Base-by-base conservation (phyloP, 37 sponge, comb jelly and placozoan species). In the Lycopodina hypogea region DNA sequence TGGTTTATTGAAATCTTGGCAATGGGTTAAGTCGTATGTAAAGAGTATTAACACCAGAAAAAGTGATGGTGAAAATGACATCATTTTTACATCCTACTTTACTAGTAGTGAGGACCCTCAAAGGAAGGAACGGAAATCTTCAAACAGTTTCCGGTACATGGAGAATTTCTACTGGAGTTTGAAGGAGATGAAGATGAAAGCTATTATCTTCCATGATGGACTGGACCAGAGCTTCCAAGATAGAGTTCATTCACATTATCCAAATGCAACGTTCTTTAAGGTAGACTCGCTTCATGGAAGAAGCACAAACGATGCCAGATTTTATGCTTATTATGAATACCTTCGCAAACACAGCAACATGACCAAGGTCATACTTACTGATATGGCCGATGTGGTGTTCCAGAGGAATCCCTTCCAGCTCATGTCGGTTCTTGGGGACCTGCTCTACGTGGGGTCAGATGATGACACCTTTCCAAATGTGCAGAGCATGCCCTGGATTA, bases 271-370 rank as follows among this genome's bases (percentile, higher is more conserved):
- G 15, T 90, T 86, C 41, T 26, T 42, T 1, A 14, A 63, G 17
- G 79, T 90, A 2, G 56, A 72, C 30, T 78, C 88, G 3, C 71
- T 86, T 26, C 33, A 78, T 12, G 50, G 50, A 30, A 64, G 91
- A 36, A 80, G 83, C 42, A 90, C 91, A 50, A 90, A 90, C 69
- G 91, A 90, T 75, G 91, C 88, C 3, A 59, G 91, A 34, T 90
- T 86, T 62, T 90, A 86, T 42, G 51, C 61, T 14, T 90, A 86
- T 61, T 51, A 74, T 14, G 19, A 30, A 19, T 86, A 90, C 61
- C 75, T 90, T 0, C 51, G 79, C 0, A 0, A 45, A 66, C 83
- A 86, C 45, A 58, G 83, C 11, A 83, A 90, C 0, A 41, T 90
- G 7, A 52, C 12, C 40, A 72, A 61, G 32, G 88, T 90, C n/a